Evolutionary conservation across 2,888 invertebrate species (phyloP).

Genomic region (Dasysyrphus albostriatus): DNA sequence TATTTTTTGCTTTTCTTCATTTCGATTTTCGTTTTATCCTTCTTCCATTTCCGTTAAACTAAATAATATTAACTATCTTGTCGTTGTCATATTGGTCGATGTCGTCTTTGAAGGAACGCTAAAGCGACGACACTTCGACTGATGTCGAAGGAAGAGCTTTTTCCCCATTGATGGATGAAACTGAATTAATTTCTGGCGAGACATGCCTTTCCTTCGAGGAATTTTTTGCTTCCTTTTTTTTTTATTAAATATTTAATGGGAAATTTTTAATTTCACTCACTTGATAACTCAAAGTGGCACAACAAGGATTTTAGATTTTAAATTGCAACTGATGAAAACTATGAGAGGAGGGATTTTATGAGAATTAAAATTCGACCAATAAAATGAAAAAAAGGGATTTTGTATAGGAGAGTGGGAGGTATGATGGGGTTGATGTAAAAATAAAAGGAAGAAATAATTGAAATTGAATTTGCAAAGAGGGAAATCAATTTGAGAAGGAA

Average conservation of each 20-base stretch:
- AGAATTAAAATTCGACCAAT: background rate
- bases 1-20: slow-evolving; percentile 26
- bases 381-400: background rate
- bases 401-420: background rate
- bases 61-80: slow-evolving; percentile 27
- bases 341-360: background rate
- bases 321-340: slow-evolving; percentile 12
- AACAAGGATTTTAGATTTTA: slow-evolving; percentile 44
- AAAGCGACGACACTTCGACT: slow-evolving; percentile 9
- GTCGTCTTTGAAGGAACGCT: background rate
- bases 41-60: slow-evolving; percentile 49
- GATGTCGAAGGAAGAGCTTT: background rate
- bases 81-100: slow-evolving; percentile 21
- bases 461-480: background rate
- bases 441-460: background rate
- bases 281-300: slow-evolving; percentile 60
- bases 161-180: slow-evolving; percentile 50
- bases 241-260: slow-evolving; percentile 40
- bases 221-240: background rate
- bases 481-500: background rate
- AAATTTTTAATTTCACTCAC: slow-evolving; percentile 58
- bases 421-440: background rate
- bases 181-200: slow-evolving; percentile 73
- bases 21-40: slow-evolving; percentile 55
- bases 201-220: slow-evolving; percentile 50